Percentiles rank a stretch among this genome's conserved stretches.
These are phyloP conservation scores for Drosophila mimetica DNA, from an alignment of 2,888 invertebrate species.

Conservation along the genomic window DNA sequence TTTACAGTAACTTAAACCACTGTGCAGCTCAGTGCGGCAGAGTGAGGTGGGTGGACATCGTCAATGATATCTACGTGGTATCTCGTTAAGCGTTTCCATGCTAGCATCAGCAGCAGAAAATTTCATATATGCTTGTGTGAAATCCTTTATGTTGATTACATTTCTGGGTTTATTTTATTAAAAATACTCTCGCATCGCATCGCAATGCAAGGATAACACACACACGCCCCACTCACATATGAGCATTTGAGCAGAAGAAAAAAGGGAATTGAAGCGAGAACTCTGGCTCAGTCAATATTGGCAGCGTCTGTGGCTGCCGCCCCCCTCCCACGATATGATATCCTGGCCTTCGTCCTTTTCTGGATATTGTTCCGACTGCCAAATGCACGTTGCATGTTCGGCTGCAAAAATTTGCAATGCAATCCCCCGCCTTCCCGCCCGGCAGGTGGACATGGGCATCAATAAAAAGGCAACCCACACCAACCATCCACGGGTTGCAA, in stretches of 20 bases:
- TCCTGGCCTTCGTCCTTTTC: conserved; percentile 45
- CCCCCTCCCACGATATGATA: conserved; percentile 5
- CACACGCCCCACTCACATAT: conserved; percentile 11
- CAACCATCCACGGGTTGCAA: conserved; percentile 39
- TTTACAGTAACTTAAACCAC: conserved; percentile 7
- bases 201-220: conserved; percentile 72
- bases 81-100: conserved; percentile 76
- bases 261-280: conserved; percentile 41
- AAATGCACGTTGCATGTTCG: conserved; percentile 78
- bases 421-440: conserved; percentile 62
- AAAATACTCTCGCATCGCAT: conserved; percentile 75
- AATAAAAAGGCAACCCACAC: conserved; percentile 57
- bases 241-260: conserved; percentile 29
- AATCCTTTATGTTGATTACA: conserved; percentile 84
- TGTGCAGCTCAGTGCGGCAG: conserved; percentile 19
- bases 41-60: conserved; percentile 43
- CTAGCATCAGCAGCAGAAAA: conserved; percentile 64
- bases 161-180: conserved; percentile 83
- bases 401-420: conserved; percentile 78
- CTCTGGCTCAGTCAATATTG: conserved; percentile 74
- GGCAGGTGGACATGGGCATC: conserved; percentile 61
- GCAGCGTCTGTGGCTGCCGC: conserved; percentile 71
- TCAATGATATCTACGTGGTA: conserved; percentile 79
- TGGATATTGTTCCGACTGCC: conserved; percentile 72
- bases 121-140: conserved; percentile 63